Evolutionary conservation across 1,140 invertebrate genomes (phyloP), one percentile per base, ranked within the genome.

Genomic region (Drosophila bifasciata): DNA sequence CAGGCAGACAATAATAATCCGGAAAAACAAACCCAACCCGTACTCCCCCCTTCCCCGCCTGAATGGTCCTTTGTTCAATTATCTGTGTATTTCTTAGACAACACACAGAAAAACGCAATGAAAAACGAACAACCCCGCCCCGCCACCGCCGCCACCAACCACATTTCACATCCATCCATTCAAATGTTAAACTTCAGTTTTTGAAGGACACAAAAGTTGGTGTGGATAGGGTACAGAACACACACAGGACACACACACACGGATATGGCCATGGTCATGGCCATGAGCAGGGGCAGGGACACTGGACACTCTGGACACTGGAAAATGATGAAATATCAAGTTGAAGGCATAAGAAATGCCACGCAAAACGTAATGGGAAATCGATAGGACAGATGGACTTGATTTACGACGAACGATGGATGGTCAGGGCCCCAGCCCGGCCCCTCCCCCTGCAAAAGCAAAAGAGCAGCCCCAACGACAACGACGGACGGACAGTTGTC

Each of bases 361-460:
- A 86, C 43, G 81, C 77, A 74, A 81, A 85, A 81, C 73, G 63
- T 86, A 85, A 85, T 85, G 73, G 81, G 61, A 85, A 85, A 85
- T 85, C 81, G 76, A 85, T 85, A 70, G 59, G 41, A 28, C 32
- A 36, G 40, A 58, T 56, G 48, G 53, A 58, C 32, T 79, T 70
- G 61, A 71, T 63, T 57, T 62, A 61, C 52, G 48, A 61, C 11
- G 46, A 17, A 16, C 39, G 49, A 36, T 51, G 23, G 49, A 36
- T 51, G 23, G 15, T 15, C 32, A 21, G 17, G 36, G 17, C 21
- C 50, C 36, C 3, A 5, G 4, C 23, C 19, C 11, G 59, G 61
- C 62, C 58, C 15, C 9, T 19, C 23, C 16, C 41, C n/a, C n/a
- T n/a, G n/a, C 5, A 7, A 25, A 21, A 11, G 49, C 11, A 28